Base-by-base conservation (phyloP, 2,888 invertebrate genomes). In the Torymus auratus region DNA sequence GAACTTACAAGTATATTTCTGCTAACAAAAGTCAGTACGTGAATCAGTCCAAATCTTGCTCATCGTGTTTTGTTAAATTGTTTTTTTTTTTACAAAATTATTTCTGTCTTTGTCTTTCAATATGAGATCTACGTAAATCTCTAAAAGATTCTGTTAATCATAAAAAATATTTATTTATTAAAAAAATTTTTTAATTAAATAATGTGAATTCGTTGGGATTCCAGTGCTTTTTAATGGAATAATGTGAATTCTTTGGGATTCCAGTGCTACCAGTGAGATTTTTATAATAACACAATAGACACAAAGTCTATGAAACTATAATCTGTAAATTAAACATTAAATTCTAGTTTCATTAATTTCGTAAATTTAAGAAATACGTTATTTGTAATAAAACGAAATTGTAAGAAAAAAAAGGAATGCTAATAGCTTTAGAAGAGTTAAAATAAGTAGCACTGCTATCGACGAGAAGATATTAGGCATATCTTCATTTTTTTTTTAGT, bases 91-190 rank as follows among this genome's bases (percentile, higher is more conserved):
- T 41, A 41, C 5, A 41, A 7, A 41, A 41, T 5, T 41, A 41
- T 41, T 41, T 7, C 41, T 1, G 41, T 41, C 7, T 17, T 69
- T 53, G n/a, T 77, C 71, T 68, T 64, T 65, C 41, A 41, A 20
- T 75, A 55, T 12, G 55, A 58, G 65, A 67, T 61, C 75, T 72
- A 76, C 61, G 4, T 52, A 76, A 72, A 76, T 76, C 53, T 76
- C 75, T 75, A 75, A 75, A 75, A 75, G 75, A 64, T 75, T 65
- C 72, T 76, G 61, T 65, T 61, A 70, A 64, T 20, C 11, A 68
- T 73, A 14, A n/a, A 60, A 60, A 71, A 68, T 71, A 65, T 76
- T 71, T 76, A 80, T 80, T 80, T 80, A 72, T 76, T 79, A 17
- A 69, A 79, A 64, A 68, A 23, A 55, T 52, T 17, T 52, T 13